Percentiles rank a stretch among this genome's conserved stretches.
phyloP scores from a whole-genome alignment of 2,797 vertebrate species.

The Scyliorhinus canicula region DNA sequence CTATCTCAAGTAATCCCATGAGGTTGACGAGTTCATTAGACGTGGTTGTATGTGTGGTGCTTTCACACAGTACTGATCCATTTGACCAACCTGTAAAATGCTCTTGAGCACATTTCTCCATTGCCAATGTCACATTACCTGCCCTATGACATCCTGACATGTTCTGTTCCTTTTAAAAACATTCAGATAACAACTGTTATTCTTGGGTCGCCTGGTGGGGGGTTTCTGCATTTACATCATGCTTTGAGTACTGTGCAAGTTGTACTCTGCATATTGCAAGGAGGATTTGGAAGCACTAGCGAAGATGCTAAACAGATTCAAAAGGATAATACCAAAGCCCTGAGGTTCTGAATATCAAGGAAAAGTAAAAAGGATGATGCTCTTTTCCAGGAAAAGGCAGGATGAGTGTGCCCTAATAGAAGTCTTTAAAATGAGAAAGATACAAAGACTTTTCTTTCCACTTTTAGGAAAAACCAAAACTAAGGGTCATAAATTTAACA shows the following conservation, averaged over 20 bases:
- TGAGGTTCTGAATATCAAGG: not conserved
- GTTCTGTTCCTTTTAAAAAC: not conserved
- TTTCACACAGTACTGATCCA: not conserved
- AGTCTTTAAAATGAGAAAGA: not conserved
- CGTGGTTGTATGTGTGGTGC: not conserved
- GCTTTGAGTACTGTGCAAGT: not conserved
- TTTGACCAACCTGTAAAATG: not conserved
- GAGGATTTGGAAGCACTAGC: not conserved
- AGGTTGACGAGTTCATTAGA: not conserved
- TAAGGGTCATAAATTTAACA: not conserved
- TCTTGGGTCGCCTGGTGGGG: not conserved
- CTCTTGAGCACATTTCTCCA: not conserved
- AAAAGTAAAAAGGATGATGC: not conserved
- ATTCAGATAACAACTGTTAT: not conserved
- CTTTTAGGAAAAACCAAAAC: not conserved
- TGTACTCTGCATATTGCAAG: not conserved
- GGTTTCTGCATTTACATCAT: not conserved
- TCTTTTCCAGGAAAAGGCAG: not conserved
- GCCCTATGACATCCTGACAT: not conserved
- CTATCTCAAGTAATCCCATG: not conserved
- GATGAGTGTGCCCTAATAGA: not conserved
- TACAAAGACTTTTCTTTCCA: not conserved
- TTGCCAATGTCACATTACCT: not conserved
- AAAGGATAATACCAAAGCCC: not conserved
- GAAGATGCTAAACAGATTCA: not conserved